Evolutionary conservation across 2,888 invertebrate species (phyloP).

Genomic region (Dolichomitus sp.): DNA sequence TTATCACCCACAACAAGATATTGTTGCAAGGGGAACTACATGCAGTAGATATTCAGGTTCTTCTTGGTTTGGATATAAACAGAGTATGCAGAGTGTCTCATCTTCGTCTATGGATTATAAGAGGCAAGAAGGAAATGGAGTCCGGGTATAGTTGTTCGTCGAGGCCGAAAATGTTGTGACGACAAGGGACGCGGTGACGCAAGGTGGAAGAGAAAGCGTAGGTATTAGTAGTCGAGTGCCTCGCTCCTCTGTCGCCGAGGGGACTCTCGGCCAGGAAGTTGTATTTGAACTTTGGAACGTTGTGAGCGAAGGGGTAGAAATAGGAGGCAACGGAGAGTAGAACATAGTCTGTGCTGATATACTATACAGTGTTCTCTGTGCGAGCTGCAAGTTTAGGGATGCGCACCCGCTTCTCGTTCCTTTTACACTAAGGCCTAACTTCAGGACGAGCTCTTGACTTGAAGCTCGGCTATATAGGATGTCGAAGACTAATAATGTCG

Average conservation of each 20-base stretch:
- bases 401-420: constrained; percentile 19
- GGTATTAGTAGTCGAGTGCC: constrained; percentile 19
- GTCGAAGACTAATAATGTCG: constrained; percentile 76
- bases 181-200: constrained; percentile 16
- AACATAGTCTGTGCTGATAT: constrained; percentile 45
- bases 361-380: constrained; percentile 29
- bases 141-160: constrained; percentile 26
- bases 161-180: constrained; percentile 36
- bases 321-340: constrained; percentile 37
- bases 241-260: constrained; percentile 36
- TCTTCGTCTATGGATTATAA: constrained; percentile 12
- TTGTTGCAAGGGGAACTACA: constrained; percentile 1
- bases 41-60: background rate
- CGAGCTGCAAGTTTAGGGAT: constrained; percentile 58
- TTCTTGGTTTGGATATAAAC: background rate
- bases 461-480: constrained; percentile 41
- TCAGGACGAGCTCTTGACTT: constrained; percentile 59
- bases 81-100: constrained; percentile 5
- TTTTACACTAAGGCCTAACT: constrained; percentile 54
- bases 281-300: constrained; percentile 62
- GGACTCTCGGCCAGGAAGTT: constrained; percentile 54
- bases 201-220: constrained; percentile 17
- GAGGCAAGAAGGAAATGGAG: constrained; percentile 18
- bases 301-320: constrained; percentile 37
- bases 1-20: background rate